Conservation (phyloP, 2,888 invertebrate genomes). For the Willowsia nigromaculata region DNA sequence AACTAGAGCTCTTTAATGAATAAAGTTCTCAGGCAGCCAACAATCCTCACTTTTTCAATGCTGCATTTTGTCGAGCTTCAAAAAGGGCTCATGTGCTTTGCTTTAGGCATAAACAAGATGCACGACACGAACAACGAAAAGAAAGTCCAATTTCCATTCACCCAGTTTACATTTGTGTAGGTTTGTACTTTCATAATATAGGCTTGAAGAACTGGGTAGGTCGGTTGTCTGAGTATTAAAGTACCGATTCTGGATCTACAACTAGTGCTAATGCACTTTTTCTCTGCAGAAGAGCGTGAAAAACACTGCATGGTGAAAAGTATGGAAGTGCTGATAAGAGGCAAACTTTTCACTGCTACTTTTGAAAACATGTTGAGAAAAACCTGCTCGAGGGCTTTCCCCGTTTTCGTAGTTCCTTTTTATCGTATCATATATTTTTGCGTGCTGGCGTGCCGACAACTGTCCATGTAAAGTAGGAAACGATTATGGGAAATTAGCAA, state of each 20-base stretch:
- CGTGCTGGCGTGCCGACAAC: background rate
- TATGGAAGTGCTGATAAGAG: slow-evolving; percentile 5
- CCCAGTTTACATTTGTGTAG: too few relatives aligned
- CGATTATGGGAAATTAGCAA: background rate
- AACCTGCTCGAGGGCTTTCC: background rate
- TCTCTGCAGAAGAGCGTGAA: slow-evolving; percentile 22
- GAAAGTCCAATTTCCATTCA: too few relatives aligned
- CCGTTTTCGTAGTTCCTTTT: background rate
- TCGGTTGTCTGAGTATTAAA: background rate
- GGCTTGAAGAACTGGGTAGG: background rate
- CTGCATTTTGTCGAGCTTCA: too few relatives aligned
- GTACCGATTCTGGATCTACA: background rate
- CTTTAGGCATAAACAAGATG: too few relatives aligned
- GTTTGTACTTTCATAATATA: slow-evolving; percentile 2
- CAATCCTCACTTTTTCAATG: too few relatives aligned
- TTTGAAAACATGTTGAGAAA: background rate
- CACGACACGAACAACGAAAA: too few relatives aligned
- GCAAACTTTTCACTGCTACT: slow-evolving; percentile 2
- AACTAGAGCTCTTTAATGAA: too few relatives aligned
- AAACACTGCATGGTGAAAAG: slow-evolving; percentile 6
- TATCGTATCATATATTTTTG: background rate
- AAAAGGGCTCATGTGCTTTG: too few relatives aligned
- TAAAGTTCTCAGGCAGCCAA: too few relatives aligned
- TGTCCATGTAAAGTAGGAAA: background rate
- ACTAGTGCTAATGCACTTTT: slow-evolving; percentile 35